These are phyloP conservation scores for Pseudomyrmex cubaensis DNA, from an alignment of 1,140 invertebrate species.

Conservation along the genomic window DNA sequence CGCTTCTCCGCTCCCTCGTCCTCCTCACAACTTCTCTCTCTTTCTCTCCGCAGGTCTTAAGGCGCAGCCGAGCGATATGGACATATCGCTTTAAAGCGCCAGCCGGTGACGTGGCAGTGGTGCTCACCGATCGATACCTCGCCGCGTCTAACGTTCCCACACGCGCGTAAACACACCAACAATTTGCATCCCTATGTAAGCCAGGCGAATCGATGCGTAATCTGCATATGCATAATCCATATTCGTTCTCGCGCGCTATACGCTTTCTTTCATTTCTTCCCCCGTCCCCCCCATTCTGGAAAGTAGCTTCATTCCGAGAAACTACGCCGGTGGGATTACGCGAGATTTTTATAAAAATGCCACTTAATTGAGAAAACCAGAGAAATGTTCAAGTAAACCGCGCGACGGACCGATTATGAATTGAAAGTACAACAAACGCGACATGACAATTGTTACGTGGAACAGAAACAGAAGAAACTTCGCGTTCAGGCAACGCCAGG, in stretches of 20 bases:
- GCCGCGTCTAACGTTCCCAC: slow-evolving; percentile 24
- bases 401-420: slow-evolving; percentile 3
- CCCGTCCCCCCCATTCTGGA: neutral
- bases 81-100: slow-evolving; percentile 66
- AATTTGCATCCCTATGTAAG: neutral
- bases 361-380: neutral
- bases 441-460: neutral
- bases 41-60: slow-evolving; percentile 31
- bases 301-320: neutral
- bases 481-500: neutral
- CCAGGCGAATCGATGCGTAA: neutral
- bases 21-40: neutral
- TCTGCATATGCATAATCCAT: slow-evolving; percentile 28
- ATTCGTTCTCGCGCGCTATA: no score
- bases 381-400: neutral
- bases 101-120: slow-evolving; percentile 23
- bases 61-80: slow-evolving; percentile 54
- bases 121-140: slow-evolving; percentile 54
- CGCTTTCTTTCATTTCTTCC: neutral
- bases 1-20: slow-evolving; percentile 4
- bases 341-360: neutral
- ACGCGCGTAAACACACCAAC: neutral
- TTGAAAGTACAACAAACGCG: neutral
- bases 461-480: slow-evolving; percentile 36
- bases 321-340: neutral